Percentiles rank a stretch among this genome's conserved stretches.
Conservation (phyloP, 2,797 vertebrate genomes). For the Botia almorhae region DNA sequence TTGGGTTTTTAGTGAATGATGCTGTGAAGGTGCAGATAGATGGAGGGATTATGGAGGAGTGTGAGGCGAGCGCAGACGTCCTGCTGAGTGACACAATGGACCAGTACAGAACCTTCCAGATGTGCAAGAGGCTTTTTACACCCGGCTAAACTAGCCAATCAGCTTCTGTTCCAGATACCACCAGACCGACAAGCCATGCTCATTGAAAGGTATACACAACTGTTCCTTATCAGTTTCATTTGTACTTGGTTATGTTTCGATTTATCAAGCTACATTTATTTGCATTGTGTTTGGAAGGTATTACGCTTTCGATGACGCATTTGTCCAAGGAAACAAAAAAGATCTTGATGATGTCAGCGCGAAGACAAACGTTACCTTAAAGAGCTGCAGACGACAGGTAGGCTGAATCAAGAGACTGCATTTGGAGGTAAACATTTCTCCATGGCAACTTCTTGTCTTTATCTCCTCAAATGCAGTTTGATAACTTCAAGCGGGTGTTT, state of each 20-base stretch:
- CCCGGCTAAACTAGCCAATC: slow-evolving; percentile 88
- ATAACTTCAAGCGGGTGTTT: slow-evolving; percentile 83
- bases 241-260: neutral
- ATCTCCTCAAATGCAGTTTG: slow-evolving; percentile 68
- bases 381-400: slow-evolving; percentile 79
- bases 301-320: slow-evolving; percentile 77
- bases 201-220: slow-evolving; percentile 84
- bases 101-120: slow-evolving; percentile 94
- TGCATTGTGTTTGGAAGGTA: slow-evolving; percentile 66
- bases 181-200: slow-evolving; percentile 91
- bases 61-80: slow-evolving; percentile 84
- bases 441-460: neutral
- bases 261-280: neutral
- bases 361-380: slow-evolving; percentile 78
- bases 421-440: neutral
- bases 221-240: neutral
- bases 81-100: slow-evolving; percentile 94
- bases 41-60: slow-evolving; percentile 88
- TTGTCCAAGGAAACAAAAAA: slow-evolving; percentile 82
- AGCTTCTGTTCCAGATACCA: slow-evolving; percentile 91
- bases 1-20: slow-evolving; percentile 77
- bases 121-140: slow-evolving; percentile 89
- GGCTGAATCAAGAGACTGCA: neutral
- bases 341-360: slow-evolving; percentile 81
- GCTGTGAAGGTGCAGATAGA: slow-evolving; percentile 85